phyloP scores from a whole-genome alignment of 2,888 invertebrate species.

The Acrobasis repandana region DNA sequence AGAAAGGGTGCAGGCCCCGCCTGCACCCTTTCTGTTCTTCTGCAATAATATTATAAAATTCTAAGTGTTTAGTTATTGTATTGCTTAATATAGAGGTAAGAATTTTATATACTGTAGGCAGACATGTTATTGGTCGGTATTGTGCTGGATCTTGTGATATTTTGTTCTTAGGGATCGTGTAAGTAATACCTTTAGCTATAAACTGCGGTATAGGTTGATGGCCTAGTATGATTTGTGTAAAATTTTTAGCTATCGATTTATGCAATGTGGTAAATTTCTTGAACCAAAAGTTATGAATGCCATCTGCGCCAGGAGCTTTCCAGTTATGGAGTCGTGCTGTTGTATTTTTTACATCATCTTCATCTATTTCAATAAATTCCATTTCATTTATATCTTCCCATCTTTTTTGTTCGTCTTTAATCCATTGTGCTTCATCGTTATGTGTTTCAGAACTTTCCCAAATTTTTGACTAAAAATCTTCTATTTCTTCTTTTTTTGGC shows the following conservation, averaged over 20 bases:
- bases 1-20: too few relatives aligned
- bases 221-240: background rate
- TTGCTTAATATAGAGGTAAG: background rate
- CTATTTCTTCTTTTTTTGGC: constrained; percentile 20
- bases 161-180: background rate
- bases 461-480: constrained; percentile 28
- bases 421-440: constrained; percentile 29
- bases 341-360: background rate
- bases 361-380: background rate
- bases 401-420: constrained; percentile 26
- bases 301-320: too few relatives aligned
- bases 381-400: constrained; percentile 2
- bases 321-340: too few relatives aligned
- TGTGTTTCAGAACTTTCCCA: constrained; percentile 24
- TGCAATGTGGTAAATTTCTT: too few relatives aligned
- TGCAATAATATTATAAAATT: background rate
- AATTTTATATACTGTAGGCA: background rate
- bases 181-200: background rate
- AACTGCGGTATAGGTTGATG: background rate
- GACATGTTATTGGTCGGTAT: background rate
- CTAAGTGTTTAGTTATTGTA: background rate
- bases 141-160: background rate
- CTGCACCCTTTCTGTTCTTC: too few relatives aligned
- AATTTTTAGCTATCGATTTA: background rate
- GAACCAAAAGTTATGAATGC: too few relatives aligned